Evolutionary conservation across 2,113 vertebrate genomes (phyloP), one percentile per base, ranked within the genome.

Genomic region (Mola mola): DNA sequence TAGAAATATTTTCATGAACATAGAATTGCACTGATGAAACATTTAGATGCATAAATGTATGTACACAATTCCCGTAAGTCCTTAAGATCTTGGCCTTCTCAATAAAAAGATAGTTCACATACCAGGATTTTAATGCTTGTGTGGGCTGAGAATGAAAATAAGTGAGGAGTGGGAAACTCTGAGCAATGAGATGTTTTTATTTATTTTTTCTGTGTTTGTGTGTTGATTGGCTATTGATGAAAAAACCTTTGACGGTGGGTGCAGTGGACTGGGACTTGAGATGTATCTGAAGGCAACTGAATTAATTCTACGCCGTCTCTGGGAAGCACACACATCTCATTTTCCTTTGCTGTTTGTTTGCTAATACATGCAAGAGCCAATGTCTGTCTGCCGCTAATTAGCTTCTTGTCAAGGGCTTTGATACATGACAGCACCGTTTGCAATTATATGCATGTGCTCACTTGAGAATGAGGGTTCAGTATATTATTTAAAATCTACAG

Each of bases 331-430:
- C 8, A 20, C 46, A 33, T 61, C 28, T 62, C 5, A 44, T 59
- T 66, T 66, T 41, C 33, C 50, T 43, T 47, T 20, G 19, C 15
- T 2, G 46, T 70, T 53, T 59, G 38, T 71, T 51, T 42, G 42
- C 49, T 25, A 38, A 75, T 55, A 63, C 48, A 73, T 49, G 37
- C 40, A 17, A 12, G 5, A 29, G 50, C 31, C 20, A 15, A n/a
- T 51, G 29, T 31, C 72, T 29, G 66, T 33, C n/a, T 44, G 57
- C 37, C 38, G 34, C 52, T 73, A 60, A 81, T 71, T 69, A 60
- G 24, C 47, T 42, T 62, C 40, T 62, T 40, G 65, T 46, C 49
- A 20, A 29, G 11, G 29, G 12, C 26, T 28, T 20, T 43, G 26
- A 31, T 41, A 55, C 58, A 64, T 31, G 50, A 44, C 66, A 66